Evolutionary conservation across 2,888 invertebrate species (phyloP), one percentile per base, ranked within the genome.

Genomic region (Clitarchus hookeri): DNA sequence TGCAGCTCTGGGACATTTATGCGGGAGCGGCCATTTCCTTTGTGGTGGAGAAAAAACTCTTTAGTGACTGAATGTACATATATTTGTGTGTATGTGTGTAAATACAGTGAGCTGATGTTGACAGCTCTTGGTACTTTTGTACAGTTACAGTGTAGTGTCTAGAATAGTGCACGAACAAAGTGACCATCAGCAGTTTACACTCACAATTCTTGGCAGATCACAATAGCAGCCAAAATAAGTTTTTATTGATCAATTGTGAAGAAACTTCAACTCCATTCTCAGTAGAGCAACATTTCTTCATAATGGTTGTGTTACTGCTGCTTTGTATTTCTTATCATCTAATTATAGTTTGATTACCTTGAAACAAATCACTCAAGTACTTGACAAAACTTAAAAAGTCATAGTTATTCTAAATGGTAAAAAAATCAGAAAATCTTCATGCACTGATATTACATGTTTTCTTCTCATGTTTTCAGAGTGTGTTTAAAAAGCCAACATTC

Each of bases 1-100:
- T n/a, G 8, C n/a, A n/a, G 65, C 65, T 65, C 65, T n/a, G n/a
- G n/a, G 65, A 65, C 19, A n/a, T n/a, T 65, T 19, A 65, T 19
- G 19, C 65, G 8, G 23, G 65, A 65, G 65, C 65, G n/a, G n/a
- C 65, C 19, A 23, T 65, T 65, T 65, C n/a, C 65, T 65, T n/a
- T 8, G 16, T 19, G n/a, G 65, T n/a, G 65, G 65, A n/a, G 23
- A 65, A 65, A 53, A 65, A 65, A 65, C 65, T 16, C 65, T 65
- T n/a, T 19, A 65, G 65, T 65, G 65, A 23, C 8, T 65, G 65
- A 23, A 65, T 65, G 65, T 65, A 65, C 19, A 65, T 65, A 11
- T 65, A 53, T 65, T 65, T 65, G 65, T 65, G 65, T 65, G 65
- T 65, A 65, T 65, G 65, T 23, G 65, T 65, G 65, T 65, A 65